Evolutionary conservation across 2,113 vertebrate genomes (phyloP), one percentile per base, ranked within the genome.

Genomic region (Plectropomus leopardus): DNA sequence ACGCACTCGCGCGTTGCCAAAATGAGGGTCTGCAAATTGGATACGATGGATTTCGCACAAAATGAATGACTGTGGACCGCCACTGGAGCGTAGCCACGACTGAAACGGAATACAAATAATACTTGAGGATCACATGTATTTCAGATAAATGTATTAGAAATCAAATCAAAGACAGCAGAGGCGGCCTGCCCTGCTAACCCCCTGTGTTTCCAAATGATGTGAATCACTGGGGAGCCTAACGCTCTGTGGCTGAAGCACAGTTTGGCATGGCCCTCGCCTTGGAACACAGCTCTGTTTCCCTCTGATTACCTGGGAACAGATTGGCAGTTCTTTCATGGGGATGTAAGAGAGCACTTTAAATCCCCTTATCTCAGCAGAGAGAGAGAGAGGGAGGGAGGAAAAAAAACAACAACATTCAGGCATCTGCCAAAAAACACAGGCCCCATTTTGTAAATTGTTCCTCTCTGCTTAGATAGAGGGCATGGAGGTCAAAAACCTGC

Each of bases 231-330:
- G 82, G 82, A 78, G 71, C 26, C 72, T 57, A 69, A 32, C 51
- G 64, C 64, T 24, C 36, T 1, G 55, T n/a, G 78, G 76, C 76
- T 68, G 50, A 42, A 59, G 80, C 57, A 28, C 47, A 66, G 55
- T 72, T 86, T 81, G 80, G 86, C 86, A 71, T 34, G 34, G 53
- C 45, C 72, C 34, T n/a, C 28, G 72, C 60, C 83, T 91, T 88
- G 89, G 90, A 94, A 80, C 85, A 69, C 69, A 55, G 57, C 80
- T 86, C 67, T 82, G 87, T 90, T 91, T 92, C 85, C 82, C 71
- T 87, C 76, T 90, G 91, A 89, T 93, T 94, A 95, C 92, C 92
- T 94, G 91, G 83, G 87, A 94, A 90, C 81, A 84, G 83, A 90
- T 88, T 92, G 92, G 92, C 92, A 91, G 89, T 77, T 89, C 86